Conservation (phyloP, 2,113 vertebrate species). For the Psittacara wagleri region DNA sequence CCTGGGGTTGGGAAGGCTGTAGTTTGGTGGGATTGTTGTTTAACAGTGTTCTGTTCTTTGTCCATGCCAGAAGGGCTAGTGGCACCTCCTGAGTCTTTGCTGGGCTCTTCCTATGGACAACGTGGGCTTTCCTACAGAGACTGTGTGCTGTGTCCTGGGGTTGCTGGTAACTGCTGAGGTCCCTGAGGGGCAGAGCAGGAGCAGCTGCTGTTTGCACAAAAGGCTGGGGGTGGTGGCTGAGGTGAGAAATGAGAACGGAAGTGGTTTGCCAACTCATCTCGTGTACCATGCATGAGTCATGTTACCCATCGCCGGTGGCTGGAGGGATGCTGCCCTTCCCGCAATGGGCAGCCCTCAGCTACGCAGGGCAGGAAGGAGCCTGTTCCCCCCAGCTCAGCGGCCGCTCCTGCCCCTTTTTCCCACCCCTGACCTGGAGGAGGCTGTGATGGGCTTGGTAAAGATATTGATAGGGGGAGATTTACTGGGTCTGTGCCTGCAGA, state of each 20-base stretch:
- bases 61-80: not conserved
- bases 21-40: not conserved
- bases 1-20: rapidly evolving
- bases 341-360: not conserved
- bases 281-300: not conserved
- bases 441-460: not conserved
- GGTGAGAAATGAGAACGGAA: slow-evolving; percentile 1
- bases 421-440: not conserved
- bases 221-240: not conserved
- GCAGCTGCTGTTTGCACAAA: not conserved
- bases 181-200: not conserved
- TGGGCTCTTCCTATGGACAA: not conserved
- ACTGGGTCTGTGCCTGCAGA: not conserved
- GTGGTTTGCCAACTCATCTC: not conserved
- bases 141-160: not conserved
- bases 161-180: not conserved
- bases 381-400: not conserved
- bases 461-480: not conserved
- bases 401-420: not conserved
- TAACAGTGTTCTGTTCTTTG: not conserved
- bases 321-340: not conserved
- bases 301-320: not conserved
- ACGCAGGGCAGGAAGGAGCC: not conserved
- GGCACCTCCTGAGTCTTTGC: not conserved
- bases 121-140: not conserved